A percentile compares a stretch with the other conserved stretches of the same genome.
These are phyloP conservation scores for Charina bottae DNA, from an alignment of 2,113 vertebrate genomes.

Conservation along the genomic window DNA sequence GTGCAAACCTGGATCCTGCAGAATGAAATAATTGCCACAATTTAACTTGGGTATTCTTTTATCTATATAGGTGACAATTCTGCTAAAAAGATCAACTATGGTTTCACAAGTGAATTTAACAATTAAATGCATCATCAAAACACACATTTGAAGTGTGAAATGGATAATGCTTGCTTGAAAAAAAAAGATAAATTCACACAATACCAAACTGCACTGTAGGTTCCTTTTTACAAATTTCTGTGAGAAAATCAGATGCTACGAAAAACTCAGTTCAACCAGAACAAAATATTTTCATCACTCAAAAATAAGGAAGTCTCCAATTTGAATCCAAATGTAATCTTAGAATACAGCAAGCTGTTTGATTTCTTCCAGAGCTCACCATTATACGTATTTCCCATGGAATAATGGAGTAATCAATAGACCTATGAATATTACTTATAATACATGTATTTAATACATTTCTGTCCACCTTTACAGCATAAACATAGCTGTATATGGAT, in stretches of 20 bases:
- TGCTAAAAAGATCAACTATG: neutral
- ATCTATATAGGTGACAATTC: neutral
- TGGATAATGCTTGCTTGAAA: neutral
- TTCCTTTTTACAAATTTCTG: neutral
- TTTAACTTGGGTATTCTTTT: neutral
- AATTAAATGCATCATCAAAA: neutral
- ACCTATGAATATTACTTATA: neutral
- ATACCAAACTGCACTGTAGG: neutral
- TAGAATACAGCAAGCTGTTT: neutral
- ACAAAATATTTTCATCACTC: neutral
- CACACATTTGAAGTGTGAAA: neutral
- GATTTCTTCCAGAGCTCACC: neutral
- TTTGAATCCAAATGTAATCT: neutral
- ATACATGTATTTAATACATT: neutral
- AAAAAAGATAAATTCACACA: neutral
- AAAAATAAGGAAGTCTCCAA: neutral
- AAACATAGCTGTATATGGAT: neutral
- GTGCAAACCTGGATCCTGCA: neutral
- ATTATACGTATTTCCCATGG: neutral
- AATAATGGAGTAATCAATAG: neutral
- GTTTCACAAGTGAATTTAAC: neutral
- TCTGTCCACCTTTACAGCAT: neutral
- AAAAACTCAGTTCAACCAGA: neutral
- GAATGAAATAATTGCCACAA: conserved; percentile 18
- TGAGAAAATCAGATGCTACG: neutral